Conservation (phyloP, 1,140 invertebrate genomes). For the Pectinophora gossypiella region DNA sequence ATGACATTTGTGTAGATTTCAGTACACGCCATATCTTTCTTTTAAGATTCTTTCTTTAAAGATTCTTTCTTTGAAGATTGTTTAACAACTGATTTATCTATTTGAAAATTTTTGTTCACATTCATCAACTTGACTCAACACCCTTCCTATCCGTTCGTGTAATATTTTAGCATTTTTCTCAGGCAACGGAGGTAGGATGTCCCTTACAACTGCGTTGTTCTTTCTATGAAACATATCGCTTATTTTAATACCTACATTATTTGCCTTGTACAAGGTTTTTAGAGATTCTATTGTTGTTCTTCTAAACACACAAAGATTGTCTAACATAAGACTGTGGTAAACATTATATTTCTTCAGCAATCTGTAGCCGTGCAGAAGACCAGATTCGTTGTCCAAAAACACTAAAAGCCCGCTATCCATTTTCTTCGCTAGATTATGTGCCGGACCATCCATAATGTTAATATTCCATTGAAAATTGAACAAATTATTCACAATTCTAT, state of each 20-base stretch:
- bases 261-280: conserved; percentile 73
- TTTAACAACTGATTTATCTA: background rate
- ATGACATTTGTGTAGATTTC: too few species aligned
- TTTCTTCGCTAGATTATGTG: conserved; percentile 88
- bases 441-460: conserved; percentile 91
- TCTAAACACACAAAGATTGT: conserved; percentile 88
- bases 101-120: conserved; percentile 70
- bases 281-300: conserved; percentile 82
- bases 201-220: conserved; percentile 76
- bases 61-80: too few species aligned
- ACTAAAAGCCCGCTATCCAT: conserved; percentile 82
- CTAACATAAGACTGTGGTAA: conserved; percentile 86
- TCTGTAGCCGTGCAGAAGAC: conserved; percentile 90
- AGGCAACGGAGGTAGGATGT: conserved; percentile 85
- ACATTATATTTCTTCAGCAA: conserved; percentile 90
- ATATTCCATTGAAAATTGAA: conserved; percentile 94
- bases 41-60: too few species aligned
- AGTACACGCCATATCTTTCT: too few species aligned
- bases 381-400: conserved; percentile 93
- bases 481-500: conserved; percentile 91
- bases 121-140: conserved; percentile 82
- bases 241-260: conserved; percentile 72
- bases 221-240: conserved; percentile 76
- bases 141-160: conserved; percentile 83
- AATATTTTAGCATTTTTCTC: conserved; percentile 87